Base-by-base conservation (phyloP, 2,888 invertebrate species). In the Drosophila picticornis region DNA sequence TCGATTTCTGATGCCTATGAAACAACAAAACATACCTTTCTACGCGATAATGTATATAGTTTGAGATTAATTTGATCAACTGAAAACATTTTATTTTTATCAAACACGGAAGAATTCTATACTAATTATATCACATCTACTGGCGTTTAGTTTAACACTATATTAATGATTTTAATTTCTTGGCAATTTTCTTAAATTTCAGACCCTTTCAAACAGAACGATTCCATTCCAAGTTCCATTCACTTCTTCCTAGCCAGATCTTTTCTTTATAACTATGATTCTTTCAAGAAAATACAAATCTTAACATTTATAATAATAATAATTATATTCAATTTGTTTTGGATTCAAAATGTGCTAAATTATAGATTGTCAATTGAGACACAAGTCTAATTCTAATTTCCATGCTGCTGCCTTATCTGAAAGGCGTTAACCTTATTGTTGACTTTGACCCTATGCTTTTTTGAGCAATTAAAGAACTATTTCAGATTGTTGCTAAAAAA, bases 391-490 rank as follows among this genome's bases (percentile, higher is more conserved):
- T 25, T 46, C 2, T 25, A 46, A 25, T n/a, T 9, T 43, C 0
- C 11, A 16, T 40, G 13, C 6, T 43, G 46, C 51, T 57, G 52
- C 19, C 43, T 66, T 75, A 80, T 77, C 66, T 48, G 31, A 50
- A 38, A 31, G 43, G 51, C 38, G 63, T 71, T 65, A 76, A 72
- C 66, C 67, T 63, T 36, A n/a, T 60, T 63, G 50, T 58, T 67
- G 70, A 71, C 74, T 61, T 51, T 52, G 7, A 32, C 29, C 31
- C 29, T 43, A 72, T 52, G 50, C 27, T 61, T 52, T 13, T 70
- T 22, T 22, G n/a, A 53, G 25, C 38, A 61, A 48, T 67, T 62
- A 70, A 50, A 31, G 51, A 87, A 68, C 70, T 72, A 73, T 74
- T 67, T 55, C 3, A 73, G 71, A 69, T 52, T 63, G 46, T 72